Conservation (phyloP, 2,888 invertebrate species). For the Macaria notata region DNA sequence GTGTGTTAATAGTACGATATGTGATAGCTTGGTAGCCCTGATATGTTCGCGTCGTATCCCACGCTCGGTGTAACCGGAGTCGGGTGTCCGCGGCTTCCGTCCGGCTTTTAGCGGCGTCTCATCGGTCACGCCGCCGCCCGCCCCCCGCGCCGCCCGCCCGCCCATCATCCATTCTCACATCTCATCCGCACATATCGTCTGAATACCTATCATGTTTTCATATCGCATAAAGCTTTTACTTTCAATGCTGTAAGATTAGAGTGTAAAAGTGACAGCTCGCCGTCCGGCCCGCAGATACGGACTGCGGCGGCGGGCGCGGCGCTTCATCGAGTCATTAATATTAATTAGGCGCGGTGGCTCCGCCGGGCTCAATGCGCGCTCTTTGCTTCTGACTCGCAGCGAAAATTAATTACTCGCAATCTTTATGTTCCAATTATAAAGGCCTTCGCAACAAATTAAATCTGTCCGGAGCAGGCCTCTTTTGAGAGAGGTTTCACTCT, state of each 20-base stretch:
- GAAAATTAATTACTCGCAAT: conserved; percentile 83
- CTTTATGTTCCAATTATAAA: conserved; percentile 83
- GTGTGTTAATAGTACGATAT: neutral
- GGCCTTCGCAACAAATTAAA: conserved; percentile 83
- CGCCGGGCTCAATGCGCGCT: conserved; percentile 69
- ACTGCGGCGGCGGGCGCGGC: conserved; percentile 27
- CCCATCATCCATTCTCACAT: conserved; percentile 49
- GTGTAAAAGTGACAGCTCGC: conserved; percentile 31
- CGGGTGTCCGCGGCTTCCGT: conserved; percentile 78
- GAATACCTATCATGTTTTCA: conserved; percentile 38
- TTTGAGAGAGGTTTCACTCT: conserved; percentile 81
- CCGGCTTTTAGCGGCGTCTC: conserved; percentile 79
- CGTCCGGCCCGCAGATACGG: conserved; percentile 49
- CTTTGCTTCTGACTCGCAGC: conserved; percentile 81
- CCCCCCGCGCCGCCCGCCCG: conserved; percentile 33
- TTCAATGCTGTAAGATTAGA: conserved; percentile 29
- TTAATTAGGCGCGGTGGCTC: conserved; percentile 77
- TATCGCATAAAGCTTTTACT: conserved; percentile 38
- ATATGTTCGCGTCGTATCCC: conserved; percentile 69
- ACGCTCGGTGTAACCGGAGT: conserved; percentile 77
- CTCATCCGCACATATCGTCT: conserved; percentile 41
- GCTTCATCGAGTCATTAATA: conserved; percentile 77
- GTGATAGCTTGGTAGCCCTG: conserved; percentile 54
- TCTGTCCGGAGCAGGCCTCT: conserved; percentile 80
- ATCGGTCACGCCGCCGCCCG: conserved; percentile 62